Evolutionary conservation across 1,140 invertebrate species (phyloP).

Genomic region (Helicoverpa zea): DNA sequence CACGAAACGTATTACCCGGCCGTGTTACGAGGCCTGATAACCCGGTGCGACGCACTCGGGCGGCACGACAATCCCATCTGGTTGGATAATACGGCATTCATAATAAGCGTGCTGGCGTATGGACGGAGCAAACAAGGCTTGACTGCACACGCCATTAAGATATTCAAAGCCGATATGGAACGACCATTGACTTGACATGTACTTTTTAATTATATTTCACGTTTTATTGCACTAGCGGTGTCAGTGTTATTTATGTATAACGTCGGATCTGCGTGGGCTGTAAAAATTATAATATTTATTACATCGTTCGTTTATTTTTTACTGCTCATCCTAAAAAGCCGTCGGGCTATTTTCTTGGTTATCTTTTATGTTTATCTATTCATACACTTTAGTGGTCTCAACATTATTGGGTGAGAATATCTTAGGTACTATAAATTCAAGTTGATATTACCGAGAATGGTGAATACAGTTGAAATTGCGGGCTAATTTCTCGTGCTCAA

Average conservation of each 20-base stretch:
- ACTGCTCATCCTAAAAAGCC: slow-evolving; percentile 5
- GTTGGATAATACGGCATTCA: slow-evolving; percentile 53
- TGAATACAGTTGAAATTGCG: neutral
- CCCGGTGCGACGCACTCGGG: slow-evolving; percentile 5
- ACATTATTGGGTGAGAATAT: slow-evolving; percentile 19
- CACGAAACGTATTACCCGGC: slow-evolving; percentile 62
- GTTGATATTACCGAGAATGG: neutral
- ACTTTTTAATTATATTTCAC: slow-evolving; percentile 63
- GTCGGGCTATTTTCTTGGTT: slow-evolving; percentile 8
- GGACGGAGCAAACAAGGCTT: slow-evolving; percentile 65
- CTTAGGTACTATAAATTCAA: neutral
- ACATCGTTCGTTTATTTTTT: slow-evolving; percentile 27
- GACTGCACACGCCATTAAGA: slow-evolving; percentile 69
- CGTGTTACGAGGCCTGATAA: slow-evolving; percentile 20
- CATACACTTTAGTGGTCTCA: slow-evolving; percentile 22
- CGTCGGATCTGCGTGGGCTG: neutral
- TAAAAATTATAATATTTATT: slow-evolving; percentile 41
- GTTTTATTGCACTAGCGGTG: slow-evolving; percentile 45
- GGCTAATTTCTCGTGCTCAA: neutral
- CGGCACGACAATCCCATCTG: slow-evolving; percentile 43
- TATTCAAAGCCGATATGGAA: slow-evolving; percentile 61
- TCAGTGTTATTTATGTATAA: slow-evolving; percentile 41
- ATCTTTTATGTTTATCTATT: slow-evolving; percentile 37
- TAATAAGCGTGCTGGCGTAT: slow-evolving; percentile 59
- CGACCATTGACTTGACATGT: slow-evolving; percentile 63